Evolutionary conservation across 2,888 invertebrate genomes (phyloP).

Genomic region (Shargacucullia verbasci): DNA sequence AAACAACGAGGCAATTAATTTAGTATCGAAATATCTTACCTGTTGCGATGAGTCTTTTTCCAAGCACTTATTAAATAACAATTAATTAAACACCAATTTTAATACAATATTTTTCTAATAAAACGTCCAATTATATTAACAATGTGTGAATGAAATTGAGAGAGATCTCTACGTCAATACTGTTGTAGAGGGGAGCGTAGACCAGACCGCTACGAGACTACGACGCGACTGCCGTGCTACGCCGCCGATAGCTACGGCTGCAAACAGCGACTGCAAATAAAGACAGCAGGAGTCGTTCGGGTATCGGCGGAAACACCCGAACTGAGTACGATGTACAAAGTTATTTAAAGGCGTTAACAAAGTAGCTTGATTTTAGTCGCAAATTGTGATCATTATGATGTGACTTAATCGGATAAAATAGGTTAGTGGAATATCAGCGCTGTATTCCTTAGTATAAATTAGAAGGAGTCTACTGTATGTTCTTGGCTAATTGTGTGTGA

Average conservation of each 20-base stretch:
- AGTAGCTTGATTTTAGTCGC: slow-evolving; percentile 57
- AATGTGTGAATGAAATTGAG: slow-evolving; percentile 49
- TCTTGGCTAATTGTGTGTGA: background rate
- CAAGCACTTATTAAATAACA: slow-evolving; percentile 51
- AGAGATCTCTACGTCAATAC: slow-evolving; percentile 51
- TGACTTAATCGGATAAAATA: slow-evolving; percentile 52
- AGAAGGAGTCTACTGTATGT: slow-evolving; percentile 1
- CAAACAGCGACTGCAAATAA: slow-evolving; percentile 70
- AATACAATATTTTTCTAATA: slow-evolving; percentile 30
- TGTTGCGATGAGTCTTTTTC: slow-evolving; percentile 49
- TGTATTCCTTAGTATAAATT: slow-evolving; percentile 12
- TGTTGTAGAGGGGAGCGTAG: slow-evolving; percentile 59
- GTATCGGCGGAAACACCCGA: slow-evolving; percentile 75
- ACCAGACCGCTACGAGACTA: slow-evolving; percentile 71
- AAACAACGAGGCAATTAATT: background rate
- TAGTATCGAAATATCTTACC: slow-evolving; percentile 44
- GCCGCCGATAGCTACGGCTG: slow-evolving; percentile 66
- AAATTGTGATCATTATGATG: slow-evolving; percentile 57
- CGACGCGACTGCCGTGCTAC: slow-evolving; percentile 83
- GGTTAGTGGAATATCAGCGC: slow-evolving; percentile 19
- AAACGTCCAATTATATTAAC: slow-evolving; percentile 35
- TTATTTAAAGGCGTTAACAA: slow-evolving; percentile 72
- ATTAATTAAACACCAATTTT: slow-evolving; percentile 48
- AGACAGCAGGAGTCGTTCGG: slow-evolving; percentile 71
- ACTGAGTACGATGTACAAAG: slow-evolving; percentile 59